A percentile compares a stretch with the other conserved stretches of the same genome.
phyloP scores from a whole-genome alignment of 53 echinoderm and acorn worm genomes.

The Astropecten irregularis region DNA sequence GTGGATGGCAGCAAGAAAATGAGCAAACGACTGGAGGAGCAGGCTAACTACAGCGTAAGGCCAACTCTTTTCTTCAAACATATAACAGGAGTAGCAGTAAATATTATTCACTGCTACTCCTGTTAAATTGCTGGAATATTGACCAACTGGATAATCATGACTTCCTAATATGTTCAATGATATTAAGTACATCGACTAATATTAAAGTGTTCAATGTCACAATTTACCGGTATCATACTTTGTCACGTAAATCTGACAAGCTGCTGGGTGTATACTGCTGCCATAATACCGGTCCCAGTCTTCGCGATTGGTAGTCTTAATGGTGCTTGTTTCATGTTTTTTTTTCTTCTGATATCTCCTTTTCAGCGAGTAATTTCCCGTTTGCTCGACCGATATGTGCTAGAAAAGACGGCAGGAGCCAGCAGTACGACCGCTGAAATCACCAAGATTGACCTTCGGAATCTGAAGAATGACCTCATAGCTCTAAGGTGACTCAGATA shows the following conservation, averaged over 20 bases:
- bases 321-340: background rate
- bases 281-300: too few species aligned
- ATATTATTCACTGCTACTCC: background rate
- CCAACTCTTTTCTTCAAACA: too few species aligned
- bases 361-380: conserved; percentile 66
- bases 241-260: too few species aligned
- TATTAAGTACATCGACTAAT: too few species aligned
- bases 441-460: conserved; percentile 73
- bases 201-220: too few species aligned
- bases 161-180: too few species aligned
- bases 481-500: conserved; percentile 81
- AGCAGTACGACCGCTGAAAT: conserved; percentile 74
- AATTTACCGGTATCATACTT: too few species aligned
- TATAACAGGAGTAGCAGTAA: background rate
- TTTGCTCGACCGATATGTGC: conserved; percentile 81
- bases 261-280: too few species aligned
- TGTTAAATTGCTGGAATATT: too few species aligned
- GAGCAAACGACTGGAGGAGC: conserved; percentile 20
- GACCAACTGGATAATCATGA: too few species aligned
- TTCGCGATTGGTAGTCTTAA: too few species aligned
- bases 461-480: conserved; percentile 83
- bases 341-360: background rate
- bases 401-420: conserved; percentile 77
- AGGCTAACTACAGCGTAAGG: conserved; percentile 36
- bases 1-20: conserved; percentile 36